Evolutionary conservation across 2,797 vertebrate genomes (phyloP), one percentile per base, ranked within the genome.

Genomic region (Lerista edwardsae): DNA sequence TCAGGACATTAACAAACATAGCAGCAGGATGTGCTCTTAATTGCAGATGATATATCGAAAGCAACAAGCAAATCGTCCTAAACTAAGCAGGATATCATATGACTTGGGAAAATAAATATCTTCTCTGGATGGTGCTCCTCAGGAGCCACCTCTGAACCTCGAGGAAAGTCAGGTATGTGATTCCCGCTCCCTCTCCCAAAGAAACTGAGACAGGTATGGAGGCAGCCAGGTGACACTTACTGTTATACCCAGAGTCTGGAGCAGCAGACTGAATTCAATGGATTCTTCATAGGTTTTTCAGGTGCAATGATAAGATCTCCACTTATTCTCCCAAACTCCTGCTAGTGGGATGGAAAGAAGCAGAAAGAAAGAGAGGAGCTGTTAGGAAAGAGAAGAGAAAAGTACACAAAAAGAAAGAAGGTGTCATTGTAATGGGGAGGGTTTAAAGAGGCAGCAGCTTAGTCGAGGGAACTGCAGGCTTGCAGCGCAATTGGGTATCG

Each of bases 221-320:
- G 67, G 5, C 41, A 71, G 59, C 3, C 4, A 62, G 73, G 29
- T 77, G 65, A 91, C 89, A 96, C 98, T 98, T 93, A 99, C 98
- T 92, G 93, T 97, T 97, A 97, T 96, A 96, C 95, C 94, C 96
- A 96, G 97, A 96, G 96, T 96, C 94, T 88, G 91, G 90, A 88
- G 93, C 93, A 10, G 91, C 7, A 62, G 92, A 96, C 96, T 95
- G 94, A 96, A 95, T 94, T 95, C 93, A 90, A 92, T 94, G 93
- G 91, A 87, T 95, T 95, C 95, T 98, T 98, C 97, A 98, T 97
- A 98, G 97, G 95, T 98, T 98, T 98, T 98, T 97, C 97, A 96
- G 96, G 96, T 97, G 96, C 96, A 95, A 96, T 83, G 82, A 96
- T 90, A 93, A 68, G 84, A 94, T 92, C 91, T 96, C 93, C 94